Percentiles rank a stretch among this genome's conserved stretches.
Evolutionary conservation across 2,797 vertebrate genomes (phyloP).

Genomic region (Podarcis lilfordi): DNA sequence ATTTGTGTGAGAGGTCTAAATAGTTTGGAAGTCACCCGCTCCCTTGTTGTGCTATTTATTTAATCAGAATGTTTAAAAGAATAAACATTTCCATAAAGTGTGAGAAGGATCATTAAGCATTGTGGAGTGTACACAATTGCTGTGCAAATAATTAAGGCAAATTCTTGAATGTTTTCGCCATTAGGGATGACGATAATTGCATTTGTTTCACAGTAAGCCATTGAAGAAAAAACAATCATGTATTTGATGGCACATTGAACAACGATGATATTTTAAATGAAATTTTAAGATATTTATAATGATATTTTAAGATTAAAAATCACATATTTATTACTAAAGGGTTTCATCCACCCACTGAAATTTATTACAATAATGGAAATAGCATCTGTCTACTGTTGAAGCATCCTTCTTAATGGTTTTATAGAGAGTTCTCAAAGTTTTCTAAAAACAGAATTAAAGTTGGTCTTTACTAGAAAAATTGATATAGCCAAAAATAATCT

Average conservation of each 20-base stretch:
- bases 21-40: background rate
- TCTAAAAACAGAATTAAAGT: background rate
- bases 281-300: background rate
- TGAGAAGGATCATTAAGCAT: constrained; percentile 26
- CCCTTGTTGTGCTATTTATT: background rate
- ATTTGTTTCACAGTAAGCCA: constrained; percentile 40
- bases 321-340: constrained; percentile 10
- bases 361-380: background rate
- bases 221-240: constrained; percentile 1
- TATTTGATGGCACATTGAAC: constrained; percentile 36
- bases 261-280: background rate
- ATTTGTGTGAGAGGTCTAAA: background rate
- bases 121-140: constrained; percentile 21
- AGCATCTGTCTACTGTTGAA: background rate
- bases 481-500: background rate
- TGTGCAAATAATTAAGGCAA: constrained; percentile 30
- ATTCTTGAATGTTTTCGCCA: constrained; percentile 24
- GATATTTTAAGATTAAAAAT: constrained; percentile 17
- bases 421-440: background rate
- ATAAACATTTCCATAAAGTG: constrained; percentile 30
- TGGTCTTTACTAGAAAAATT: background rate
- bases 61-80: constrained; percentile 8
- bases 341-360: background rate
- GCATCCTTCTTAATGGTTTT: background rate
- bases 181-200: constrained; percentile 32